Evolutionary conservation across 1,140 invertebrate species (phyloP), one percentile per base, ranked within the genome.

Genomic region (Aleiodes sp.): DNA sequence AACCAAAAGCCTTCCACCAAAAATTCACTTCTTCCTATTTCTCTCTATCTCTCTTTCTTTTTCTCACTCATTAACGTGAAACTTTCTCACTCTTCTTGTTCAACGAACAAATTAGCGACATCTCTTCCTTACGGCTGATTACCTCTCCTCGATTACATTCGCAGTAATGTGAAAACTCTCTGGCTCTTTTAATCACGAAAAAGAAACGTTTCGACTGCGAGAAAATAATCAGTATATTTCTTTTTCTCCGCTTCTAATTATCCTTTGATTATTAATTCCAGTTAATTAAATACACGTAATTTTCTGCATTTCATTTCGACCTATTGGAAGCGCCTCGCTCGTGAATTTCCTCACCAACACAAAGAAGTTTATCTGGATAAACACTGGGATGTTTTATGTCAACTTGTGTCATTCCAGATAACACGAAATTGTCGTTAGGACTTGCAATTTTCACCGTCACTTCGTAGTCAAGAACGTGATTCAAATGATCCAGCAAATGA

Each of bases 61-160:
- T 57, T 28, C 39, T 24, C 60, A 3, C 52, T 7, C 41, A 29
- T 26, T 19, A 1, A 21, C 26, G 41, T 41, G 35, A 65, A 28
- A 12, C 29, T 70, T 41, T 72, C 43, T 68, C 37, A n/a, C n/a
- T n/a, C 66, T 64, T 63, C 59, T 33, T 62, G 70, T 56, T 39
- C 46, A 19, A 24, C 31, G 71, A 73, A 69, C 71, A 77, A 79
- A 79, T 78, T 78, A 78, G 67, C 69, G 70, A 78, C 73, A 74
- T 64, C 65, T 60, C 56, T 41, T 68, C 76, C 70, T 78, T 70
- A 72, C 68, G 74, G 71, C 62, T 81, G 78, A 82, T 82, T 80
- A 81, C 46, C 76, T 73, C 69, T 21, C 66, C 59, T 33, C 39
- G 31, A 63, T 43, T 24, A 28, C 59, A 67, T 24, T 39, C 61